Evolutionary conservation across 2,113 vertebrate species (phyloP), one percentile per base, ranked within the genome.

Genomic region (Campylomormyrus tamandua): DNA sequence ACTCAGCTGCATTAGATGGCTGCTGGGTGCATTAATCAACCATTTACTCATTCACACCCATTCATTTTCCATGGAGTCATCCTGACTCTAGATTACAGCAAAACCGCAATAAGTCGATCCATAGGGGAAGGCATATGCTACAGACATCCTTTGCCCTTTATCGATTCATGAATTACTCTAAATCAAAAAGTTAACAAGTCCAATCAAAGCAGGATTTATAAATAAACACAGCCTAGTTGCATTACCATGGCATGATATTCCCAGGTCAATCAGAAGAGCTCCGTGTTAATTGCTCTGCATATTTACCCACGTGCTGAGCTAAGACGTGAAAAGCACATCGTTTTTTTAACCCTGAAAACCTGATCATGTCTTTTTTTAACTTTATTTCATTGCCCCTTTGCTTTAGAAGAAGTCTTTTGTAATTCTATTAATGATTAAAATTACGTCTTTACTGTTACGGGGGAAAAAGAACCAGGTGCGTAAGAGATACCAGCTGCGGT

Each of bases 401-500:
- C 42, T 83, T 46, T 39, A 6, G 19, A 83, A 45, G 42, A 45
- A 45, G 80, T 19, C 39, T 11, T 42, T 83, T 46, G 45, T 83
- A 45, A 83, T 83, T 83, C 80, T 45, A 45, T 42, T 83, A 83
- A 83, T 83, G 45, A 83, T 83, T 83, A 83, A 46, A 83, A 83
- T 83, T 8, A 83, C 7, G 8, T 45, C 9, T 46, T 42, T 83
- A 48, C 39, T 10, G 19, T 45, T 45, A 45, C 8, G 8, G 42
- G 42, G 21, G 4, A 21, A n/a, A 74, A 74, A 35, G 66, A 31
- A 77, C 31, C 70, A 77, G 70, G 70, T 39, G 31, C 27, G n/a
- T 77, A 77, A 35, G 31, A 77, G 70, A 77, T 35, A 77, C 3
- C 70, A 77, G 70, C 10, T 77, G 70, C 10, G 3, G 70, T 13